Conservation (phyloP, 2,888 invertebrate species). For the Arge pagana region DNA sequence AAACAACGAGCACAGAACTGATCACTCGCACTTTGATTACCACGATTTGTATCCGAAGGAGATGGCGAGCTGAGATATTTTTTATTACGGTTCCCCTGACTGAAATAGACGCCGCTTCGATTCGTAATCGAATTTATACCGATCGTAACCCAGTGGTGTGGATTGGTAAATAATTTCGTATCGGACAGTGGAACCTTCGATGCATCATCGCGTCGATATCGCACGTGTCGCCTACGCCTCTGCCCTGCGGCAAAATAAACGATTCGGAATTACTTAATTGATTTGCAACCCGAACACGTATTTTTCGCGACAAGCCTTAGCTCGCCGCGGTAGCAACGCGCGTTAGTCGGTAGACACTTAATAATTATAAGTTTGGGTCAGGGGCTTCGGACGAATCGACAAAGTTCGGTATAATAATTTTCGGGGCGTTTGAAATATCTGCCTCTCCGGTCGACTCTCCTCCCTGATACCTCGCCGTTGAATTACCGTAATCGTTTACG, state of each 20-base stretch:
- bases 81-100: not conserved
- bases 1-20: not conserved
- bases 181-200: not conserved
- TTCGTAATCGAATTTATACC: constrained; percentile 48
- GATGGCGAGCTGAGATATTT: not conserved
- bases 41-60: no score
- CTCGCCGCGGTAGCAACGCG: constrained; percentile 22
- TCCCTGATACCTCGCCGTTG: no score
- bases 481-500: no score
- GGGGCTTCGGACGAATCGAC: constrained; percentile 11
- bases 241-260: constrained; percentile 40
- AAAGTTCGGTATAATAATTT: no score
- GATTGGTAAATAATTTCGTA: not conserved
- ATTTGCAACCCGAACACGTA: constrained; percentile 41
- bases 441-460: no score
- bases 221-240: constrained; percentile 35
- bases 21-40: not conserved
- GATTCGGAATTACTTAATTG: constrained; percentile 42
- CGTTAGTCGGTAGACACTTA: constrained; percentile 30
- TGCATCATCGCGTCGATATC: constrained; percentile 31
- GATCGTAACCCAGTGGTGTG: constrained; percentile 33
- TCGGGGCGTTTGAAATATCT: no score
- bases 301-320: constrained; percentile 11
- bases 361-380: constrained; percentile 29
- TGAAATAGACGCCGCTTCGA: constrained; percentile 37